Evolutionary conservation across 1,140 invertebrate species (phyloP), one percentile per base, ranked within the genome.

Genomic region (Drosophila sturtevanti): DNA sequence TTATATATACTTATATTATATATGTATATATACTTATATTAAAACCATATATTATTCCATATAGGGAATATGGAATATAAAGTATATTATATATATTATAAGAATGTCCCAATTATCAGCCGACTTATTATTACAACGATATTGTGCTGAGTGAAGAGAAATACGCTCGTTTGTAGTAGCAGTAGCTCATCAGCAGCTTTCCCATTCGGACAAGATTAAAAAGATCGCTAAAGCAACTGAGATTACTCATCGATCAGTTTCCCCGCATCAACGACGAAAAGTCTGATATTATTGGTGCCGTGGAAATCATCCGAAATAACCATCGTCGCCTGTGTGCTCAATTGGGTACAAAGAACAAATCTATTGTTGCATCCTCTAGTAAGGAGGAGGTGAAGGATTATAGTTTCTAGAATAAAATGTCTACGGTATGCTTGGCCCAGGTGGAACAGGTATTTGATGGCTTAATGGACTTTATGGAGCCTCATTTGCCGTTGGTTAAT

Each of bases 311-410:
- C 37, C 93, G 95, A 79, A 93, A 93, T 2, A 93, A 95, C 54
- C 96, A 94, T 89, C 95, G 94, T 63, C 95, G 94, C 77, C 92
- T 95, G n/a, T 95, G 94, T 90, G 93, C 95, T 0, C 79, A 95
- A 14, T 89, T 95, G 10, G 96, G 95, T 92, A 93, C 71, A 6
- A 81, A 81, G 21, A 63, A 22, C 5, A 31, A 21, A 0, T 5
- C 34, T 7, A 37, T 41, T 37, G 44, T 63, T 1, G 11, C 44
- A 10, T 31, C 11, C 10, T 6, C 56, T 2, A n/a, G 10, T 10
- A 24, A 0, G 68, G n/a, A 24, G 0, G 71, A 79, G 22, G 72
- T 21, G 0, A 91, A 90, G 37, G 85, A 90, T 63, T 91, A 79
- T 21, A 90, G 71, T 72, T 91, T 89, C 54, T 89, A 90, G 48